A percentile compares a stretch with the other conserved stretches of the same genome.
These are phyloP conservation scores for Furnarius figulus DNA, from an alignment of 2,113 vertebrate genomes.

Conservation along the genomic window DNA sequence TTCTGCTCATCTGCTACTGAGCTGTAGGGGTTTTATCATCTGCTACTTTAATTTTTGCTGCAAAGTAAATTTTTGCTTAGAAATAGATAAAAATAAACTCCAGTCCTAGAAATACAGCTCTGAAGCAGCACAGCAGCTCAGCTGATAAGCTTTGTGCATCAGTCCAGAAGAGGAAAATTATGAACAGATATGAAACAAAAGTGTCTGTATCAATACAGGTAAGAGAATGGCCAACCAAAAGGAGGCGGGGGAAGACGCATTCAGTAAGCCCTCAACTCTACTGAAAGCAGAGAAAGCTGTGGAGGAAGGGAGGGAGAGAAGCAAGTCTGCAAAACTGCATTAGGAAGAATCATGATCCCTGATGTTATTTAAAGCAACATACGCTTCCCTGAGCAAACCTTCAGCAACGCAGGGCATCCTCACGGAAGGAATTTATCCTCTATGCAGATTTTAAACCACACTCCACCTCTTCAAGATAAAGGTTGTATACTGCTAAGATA, in stretches of 20 bases:
- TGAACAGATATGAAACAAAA: neutral
- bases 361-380: neutral
- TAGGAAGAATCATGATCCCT: neutral
- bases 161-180: neutral
- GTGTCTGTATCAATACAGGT: neutral
- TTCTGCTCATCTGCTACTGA: neutral
- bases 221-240: neutral
- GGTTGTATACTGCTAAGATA: neutral
- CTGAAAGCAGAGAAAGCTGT: neutral
- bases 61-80: neutral
- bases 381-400: neutral
- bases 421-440: neutral
- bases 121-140: neutral
- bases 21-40: constrained; percentile 14
- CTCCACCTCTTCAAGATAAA: neutral
- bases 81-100: neutral
- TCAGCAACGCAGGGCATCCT: neutral
- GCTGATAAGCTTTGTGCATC: neutral
- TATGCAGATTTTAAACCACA: neutral
- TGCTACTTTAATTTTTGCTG: neutral
- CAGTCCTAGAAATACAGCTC: neutral
- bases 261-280: neutral
- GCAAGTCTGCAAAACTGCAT: neutral
- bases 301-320: neutral
- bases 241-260: neutral